Evolutionary conservation across 2,113 vertebrate species (phyloP).

Genomic region (Pituophis catenifer): DNA sequence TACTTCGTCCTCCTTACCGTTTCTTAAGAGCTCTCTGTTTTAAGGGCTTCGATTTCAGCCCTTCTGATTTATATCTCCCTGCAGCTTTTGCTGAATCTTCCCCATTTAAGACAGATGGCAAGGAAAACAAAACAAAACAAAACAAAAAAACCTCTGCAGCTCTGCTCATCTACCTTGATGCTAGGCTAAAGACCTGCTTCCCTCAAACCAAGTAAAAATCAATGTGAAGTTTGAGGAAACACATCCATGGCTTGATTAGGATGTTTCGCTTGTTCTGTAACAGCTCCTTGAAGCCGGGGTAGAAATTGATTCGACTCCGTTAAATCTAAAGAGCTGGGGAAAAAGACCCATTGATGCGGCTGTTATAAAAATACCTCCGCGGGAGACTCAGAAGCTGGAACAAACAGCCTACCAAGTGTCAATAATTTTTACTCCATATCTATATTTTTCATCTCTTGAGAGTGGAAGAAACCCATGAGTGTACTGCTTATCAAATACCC

Average conservation of each 20-base stretch:
- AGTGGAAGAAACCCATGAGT: conserved; percentile 58
- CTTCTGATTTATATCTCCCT: conserved; percentile 70
- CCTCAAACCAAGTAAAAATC: conserved; percentile 82
- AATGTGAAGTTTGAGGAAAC: conserved; percentile 84
- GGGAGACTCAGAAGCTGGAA: conserved; percentile 73
- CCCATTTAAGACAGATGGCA: conserved; percentile 70
- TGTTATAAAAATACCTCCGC: conserved; percentile 79
- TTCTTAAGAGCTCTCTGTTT: conserved; percentile 64
- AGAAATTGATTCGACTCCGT: conserved; percentile 80
- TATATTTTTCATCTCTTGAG: conserved; percentile 51
- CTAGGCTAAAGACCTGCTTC: conserved; percentile 72
- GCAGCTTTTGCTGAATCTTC: conserved; percentile 70
- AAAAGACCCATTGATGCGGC: conserved; percentile 77
- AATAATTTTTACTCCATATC: conserved; percentile 69
- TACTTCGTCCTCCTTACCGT: background rate
- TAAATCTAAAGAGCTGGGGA: conserved; percentile 78
- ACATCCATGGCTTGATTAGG: conserved; percentile 84
- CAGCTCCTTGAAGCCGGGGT: conserved; percentile 78
- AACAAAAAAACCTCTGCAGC: conserved; percentile 60
- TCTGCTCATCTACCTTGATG: conserved; percentile 76
- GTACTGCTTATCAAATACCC: conserved; percentile 52
- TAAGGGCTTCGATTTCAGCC: conserved; percentile 67
- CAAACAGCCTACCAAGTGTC: conserved; percentile 74
- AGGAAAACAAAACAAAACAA: conserved; percentile 36
- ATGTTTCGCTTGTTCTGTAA: conserved; percentile 78